Evolutionary conservation across 2,888 invertebrate genomes (phyloP), one percentile per base, ranked within the genome.

Genomic region (Megastigmus dorsalis): DNA sequence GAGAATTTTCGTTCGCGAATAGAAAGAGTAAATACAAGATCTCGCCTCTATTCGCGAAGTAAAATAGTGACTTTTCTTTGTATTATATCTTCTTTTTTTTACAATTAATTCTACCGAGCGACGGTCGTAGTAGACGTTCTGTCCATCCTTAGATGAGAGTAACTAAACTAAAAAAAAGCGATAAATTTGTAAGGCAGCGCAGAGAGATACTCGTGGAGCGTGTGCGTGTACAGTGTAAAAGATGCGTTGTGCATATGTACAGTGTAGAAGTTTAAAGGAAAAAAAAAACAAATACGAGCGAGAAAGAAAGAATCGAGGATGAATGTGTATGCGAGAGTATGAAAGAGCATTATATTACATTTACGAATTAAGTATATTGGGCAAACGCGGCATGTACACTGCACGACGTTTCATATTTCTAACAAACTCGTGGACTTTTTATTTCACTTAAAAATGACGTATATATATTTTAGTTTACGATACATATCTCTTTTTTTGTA

Each of bases 161-260:
- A 70, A 75, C 60, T 66, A 67, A 75, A 62, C 23, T 75, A 76
- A 59, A 15, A 50, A 55, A 41, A 65, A 52, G 50, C 10, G 33
- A 5, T 60, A 65, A 66, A 70, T 71, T 71, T 72, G 28, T 72
- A 75, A 72, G 68, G 62, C 72, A 75, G 75, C 71, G 75, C 54
- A 67, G 70, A 57, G 52, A 71, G 60, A 74, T 76, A 76, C 70
- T 76, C 65, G 76, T 70, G 60, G 43, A 70, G 55, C 66, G 68
- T 85, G 82, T 86, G 86, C 83, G 82, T 87, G 86, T 87, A 87
- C 85, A 86, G 87, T 87, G 86, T 87, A 87, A 87, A 87, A 86
- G 87, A 86, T 86, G 86, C 85, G 85, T 85, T 87, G 87, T 87
- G 86, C 85, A 87, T 87, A 87, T 87, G 86, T 87, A 88, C 87